Evolutionary conservation across 1,140 invertebrate species (phyloP).

Genomic region (Scaptomyza pallida): DNA sequence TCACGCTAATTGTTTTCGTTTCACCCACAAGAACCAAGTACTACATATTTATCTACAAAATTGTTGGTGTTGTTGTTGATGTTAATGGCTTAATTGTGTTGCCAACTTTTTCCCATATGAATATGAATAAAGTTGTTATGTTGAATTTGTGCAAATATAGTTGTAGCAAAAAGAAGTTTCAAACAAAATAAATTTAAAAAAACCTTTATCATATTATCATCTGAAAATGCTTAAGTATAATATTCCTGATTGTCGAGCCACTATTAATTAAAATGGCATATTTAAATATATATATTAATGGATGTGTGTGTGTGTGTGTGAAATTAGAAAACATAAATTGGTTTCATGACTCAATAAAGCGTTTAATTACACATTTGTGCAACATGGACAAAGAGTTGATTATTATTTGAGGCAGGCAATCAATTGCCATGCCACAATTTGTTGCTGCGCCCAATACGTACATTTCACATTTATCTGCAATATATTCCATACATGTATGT

Average conservation of each 20-base stretch:
- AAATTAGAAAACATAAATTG: background rate
- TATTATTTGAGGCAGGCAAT: background rate
- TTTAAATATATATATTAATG: too few relatives aligned
- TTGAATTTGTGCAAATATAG: too few relatives aligned
- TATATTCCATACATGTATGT: too few relatives aligned
- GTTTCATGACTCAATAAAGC: background rate
- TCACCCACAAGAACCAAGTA: constrained; percentile 3
- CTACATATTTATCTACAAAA: background rate
- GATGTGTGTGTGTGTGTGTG: background rate
- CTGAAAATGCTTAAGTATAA: too few relatives aligned
- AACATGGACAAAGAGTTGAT: background rate
- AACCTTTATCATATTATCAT: too few relatives aligned
- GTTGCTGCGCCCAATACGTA: background rate
- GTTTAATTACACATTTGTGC: constrained; percentile 1
- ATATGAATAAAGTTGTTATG: background rate
- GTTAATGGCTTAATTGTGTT: too few relatives aligned
- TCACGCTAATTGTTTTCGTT: constrained; percentile 58
- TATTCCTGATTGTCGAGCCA: too few relatives aligned
- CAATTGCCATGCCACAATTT: background rate
- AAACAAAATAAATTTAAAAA: too few relatives aligned
- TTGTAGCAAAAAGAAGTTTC: too few relatives aligned
- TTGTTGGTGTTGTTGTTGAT: background rate
- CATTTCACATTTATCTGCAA: background rate
- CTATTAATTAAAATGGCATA: too few relatives aligned
- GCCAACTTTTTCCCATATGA: background rate